Evolutionary conservation across 2,797 vertebrate species (phyloP).

Genomic region (Chloroceryle inda): DNA sequence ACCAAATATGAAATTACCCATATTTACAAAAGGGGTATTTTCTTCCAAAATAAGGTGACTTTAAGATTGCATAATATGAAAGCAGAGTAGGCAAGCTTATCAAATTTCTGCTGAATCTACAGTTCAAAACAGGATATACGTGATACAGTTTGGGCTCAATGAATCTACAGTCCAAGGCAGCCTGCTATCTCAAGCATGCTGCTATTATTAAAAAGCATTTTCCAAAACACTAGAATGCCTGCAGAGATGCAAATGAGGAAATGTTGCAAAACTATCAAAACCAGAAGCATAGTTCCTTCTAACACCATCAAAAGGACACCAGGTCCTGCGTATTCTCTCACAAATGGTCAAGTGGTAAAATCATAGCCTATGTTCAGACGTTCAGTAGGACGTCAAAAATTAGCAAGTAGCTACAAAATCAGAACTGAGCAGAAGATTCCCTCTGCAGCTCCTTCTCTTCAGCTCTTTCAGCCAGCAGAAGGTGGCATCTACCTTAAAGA

Average conservation of each 20-base stretch:
- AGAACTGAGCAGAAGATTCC: neutral
- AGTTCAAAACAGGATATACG: neutral
- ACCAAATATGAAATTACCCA: neutral
- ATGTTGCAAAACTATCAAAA: neutral
- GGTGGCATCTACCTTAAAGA: neutral
- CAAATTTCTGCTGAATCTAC: neutral
- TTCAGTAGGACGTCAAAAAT: neutral
- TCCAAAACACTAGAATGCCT: neutral
- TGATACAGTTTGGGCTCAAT: neutral
- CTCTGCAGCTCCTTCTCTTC: neutral
- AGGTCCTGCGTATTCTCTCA: neutral
- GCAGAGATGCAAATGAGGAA: neutral
- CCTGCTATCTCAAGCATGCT: neutral
- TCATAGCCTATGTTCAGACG: neutral
- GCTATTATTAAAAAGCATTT: neutral
- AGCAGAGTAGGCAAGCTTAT: neutral
- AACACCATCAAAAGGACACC: accelerated
- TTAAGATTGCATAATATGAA: neutral
- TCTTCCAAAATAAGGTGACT: neutral
- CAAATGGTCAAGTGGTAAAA: neutral
- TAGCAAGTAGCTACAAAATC: neutral
- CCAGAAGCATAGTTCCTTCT: neutral
- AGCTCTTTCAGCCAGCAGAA: neutral
- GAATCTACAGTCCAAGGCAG: neutral
- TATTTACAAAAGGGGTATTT: neutral